Percentiles rank a stretch among this genome's conserved stretches.
Conservation (phyloP, 2,113 vertebrate species). For the Ceuthmochares aereus region DNA sequence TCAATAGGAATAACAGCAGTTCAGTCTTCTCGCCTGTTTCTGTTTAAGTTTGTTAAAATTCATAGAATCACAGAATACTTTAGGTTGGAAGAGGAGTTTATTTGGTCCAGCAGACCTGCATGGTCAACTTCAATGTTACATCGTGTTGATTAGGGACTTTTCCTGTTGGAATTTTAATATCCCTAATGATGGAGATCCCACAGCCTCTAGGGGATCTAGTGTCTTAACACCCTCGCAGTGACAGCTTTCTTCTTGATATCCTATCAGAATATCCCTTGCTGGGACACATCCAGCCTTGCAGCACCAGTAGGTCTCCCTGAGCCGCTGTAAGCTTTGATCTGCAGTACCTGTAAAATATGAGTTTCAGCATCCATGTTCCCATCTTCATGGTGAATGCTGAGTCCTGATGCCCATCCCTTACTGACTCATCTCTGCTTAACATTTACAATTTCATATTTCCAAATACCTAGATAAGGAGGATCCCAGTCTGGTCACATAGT, state of each 20-base stretch:
- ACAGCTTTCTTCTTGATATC: not conserved
- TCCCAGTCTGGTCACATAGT: not conserved
- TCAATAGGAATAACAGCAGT: not conserved
- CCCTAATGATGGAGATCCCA: not conserved
- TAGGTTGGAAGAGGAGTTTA: not conserved
- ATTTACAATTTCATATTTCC: not conserved
- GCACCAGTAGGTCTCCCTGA: not conserved
- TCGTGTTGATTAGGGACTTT: not conserved
- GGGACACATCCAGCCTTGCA: not conserved
- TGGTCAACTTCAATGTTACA: rapidly evolving
- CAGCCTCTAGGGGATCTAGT: not conserved
- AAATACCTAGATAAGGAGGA: not conserved
- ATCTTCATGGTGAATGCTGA: rapidly evolving
- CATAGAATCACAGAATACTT: not conserved
- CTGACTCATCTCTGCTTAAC: not conserved
- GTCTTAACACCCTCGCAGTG: not conserved
- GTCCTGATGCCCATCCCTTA: not conserved
- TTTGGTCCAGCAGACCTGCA: not conserved
- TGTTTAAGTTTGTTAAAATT: not conserved
- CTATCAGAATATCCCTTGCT: not conserved
- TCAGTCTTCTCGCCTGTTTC: not conserved
- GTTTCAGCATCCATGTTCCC: not conserved
- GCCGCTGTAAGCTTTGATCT: not conserved
- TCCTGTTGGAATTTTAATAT: not conserved
- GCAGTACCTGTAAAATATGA: no score